Evolutionary conservation across 2,113 vertebrate genomes (phyloP).

Genomic region (Semnornis frantzii): DNA sequence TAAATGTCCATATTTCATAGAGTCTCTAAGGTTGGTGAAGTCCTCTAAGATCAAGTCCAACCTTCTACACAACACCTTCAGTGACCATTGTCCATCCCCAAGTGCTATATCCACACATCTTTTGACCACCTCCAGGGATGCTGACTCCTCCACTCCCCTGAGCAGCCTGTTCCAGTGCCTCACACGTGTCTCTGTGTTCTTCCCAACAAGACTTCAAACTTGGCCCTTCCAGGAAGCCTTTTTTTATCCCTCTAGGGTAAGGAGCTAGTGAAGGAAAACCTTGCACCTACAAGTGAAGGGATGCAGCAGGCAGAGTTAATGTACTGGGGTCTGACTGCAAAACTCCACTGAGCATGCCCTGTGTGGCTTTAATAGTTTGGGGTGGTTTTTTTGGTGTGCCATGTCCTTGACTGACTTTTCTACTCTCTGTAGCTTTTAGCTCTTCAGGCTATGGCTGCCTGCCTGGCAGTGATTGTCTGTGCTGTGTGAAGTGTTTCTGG

Average conservation of each 20-base stretch:
- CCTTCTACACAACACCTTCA: too few species aligned
- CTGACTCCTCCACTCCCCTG: too few species aligned
- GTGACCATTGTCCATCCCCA: too few species aligned
- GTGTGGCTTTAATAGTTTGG: too few species aligned
- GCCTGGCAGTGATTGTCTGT: background rate
- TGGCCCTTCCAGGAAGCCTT: background rate
- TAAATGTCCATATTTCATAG: too few species aligned
- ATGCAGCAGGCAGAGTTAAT: background rate
- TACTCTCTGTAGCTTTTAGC: background rate
- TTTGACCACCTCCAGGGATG: too few species aligned
- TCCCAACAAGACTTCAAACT: background rate
- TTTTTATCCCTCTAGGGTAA: rapidly evolving
- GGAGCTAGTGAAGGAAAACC: background rate
- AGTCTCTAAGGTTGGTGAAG: too few species aligned
- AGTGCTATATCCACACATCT: too few species aligned
- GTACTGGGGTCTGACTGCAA: background rate
- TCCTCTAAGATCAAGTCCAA: too few species aligned
- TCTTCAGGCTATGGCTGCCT: background rate
- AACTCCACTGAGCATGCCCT: background rate
- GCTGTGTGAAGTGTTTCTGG: background rate
- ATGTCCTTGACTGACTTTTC: background rate
- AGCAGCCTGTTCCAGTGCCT: too few species aligned
- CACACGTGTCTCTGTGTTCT: too few species aligned
- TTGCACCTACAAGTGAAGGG: background rate
- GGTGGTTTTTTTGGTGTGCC: background rate